Percentiles rank a stretch among this genome's conserved stretches.
phyloP scores from a whole-genome alignment of 1,140 invertebrate genomes.

The Lordiphosa collinella region DNA sequence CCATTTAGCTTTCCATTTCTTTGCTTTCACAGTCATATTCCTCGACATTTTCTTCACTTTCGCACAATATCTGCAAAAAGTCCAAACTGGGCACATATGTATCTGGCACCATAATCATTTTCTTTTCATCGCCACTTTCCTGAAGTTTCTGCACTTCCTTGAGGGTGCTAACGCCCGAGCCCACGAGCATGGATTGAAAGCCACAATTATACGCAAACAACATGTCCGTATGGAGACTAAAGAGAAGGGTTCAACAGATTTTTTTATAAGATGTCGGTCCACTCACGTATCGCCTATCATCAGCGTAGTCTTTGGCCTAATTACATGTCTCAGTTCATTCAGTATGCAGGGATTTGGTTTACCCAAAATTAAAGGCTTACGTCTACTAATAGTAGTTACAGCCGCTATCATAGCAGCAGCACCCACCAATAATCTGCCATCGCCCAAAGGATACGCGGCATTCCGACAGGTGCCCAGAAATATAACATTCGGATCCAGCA shows the following conservation, averaged over 20 bases:
- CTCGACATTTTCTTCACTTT: not conserved
- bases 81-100: slow-evolving; percentile 19
- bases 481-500: slow-evolving; percentile 12
- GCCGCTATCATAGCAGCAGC: slow-evolving; percentile 33
- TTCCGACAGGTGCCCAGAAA: slow-evolving; percentile 39
- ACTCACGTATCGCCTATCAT: slow-evolving; percentile 59
- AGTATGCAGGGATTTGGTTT: slow-evolving; percentile 54
- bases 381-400: slow-evolving; percentile 20
- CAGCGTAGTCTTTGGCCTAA: slow-evolving; percentile 49
- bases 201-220: slow-evolving; percentile 40
- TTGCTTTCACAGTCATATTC: not conserved
- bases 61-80: slow-evolving; percentile 9
- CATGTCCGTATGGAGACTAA: slow-evolving; percentile 43
- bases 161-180: slow-evolving; percentile 18
- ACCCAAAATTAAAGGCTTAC: slow-evolving; percentile 45
- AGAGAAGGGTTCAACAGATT: not conserved
- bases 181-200: slow-evolving; percentile 53
- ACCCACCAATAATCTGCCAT: slow-evolving; percentile 17
- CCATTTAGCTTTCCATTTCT: not conserved
- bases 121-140: slow-evolving; percentile 13
- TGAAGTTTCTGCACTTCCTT: slow-evolving; percentile 24
- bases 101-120: slow-evolving; percentile 35
- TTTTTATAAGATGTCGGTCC: no score
- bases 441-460: slow-evolving; percentile 6
- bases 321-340: slow-evolving; percentile 7